Evolutionary conservation across 2,113 vertebrate genomes (phyloP).

Genomic region (Illadopsis cleaveri): DNA sequence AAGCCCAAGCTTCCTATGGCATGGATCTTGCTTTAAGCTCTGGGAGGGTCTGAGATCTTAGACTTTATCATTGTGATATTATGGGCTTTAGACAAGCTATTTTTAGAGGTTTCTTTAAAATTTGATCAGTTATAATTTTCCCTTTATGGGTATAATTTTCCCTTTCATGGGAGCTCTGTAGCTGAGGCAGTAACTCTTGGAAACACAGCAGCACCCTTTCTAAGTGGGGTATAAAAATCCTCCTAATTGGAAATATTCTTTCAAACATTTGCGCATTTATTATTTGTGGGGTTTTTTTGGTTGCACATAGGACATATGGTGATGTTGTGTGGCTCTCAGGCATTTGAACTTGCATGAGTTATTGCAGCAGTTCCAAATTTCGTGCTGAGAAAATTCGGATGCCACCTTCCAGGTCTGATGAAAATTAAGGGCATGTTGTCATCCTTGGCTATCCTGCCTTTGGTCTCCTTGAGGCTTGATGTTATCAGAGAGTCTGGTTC

Average conservation of each 20-base stretch:
- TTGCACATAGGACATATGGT: neutral
- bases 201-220: neutral
- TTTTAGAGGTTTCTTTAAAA: slow-evolving; percentile 65
- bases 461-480: neutral
- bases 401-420: neutral
- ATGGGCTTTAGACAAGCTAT: slow-evolving; percentile 41
- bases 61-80: slow-evolving; percentile 58
- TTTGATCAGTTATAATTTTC: slow-evolving; percentile 57
- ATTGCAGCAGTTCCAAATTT: neutral
- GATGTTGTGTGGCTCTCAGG: neutral
- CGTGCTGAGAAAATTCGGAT: neutral
- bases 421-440: neutral
- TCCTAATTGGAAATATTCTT: neutral
- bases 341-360: neutral
- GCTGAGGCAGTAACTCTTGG: neutral
- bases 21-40: neutral
- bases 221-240: neutral
- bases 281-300: neutral
- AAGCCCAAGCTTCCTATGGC: slow-evolving; percentile 5
- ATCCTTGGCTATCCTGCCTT: neutral
- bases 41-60: neutral
- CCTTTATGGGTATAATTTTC: slow-evolving; percentile 24
- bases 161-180: neutral
- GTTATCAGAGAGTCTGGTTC: neutral
- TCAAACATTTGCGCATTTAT: neutral